These are phyloP conservation scores for Megathymus violae DNA, from an alignment of 1,140 invertebrate genomes.

Conservation along the genomic window DNA sequence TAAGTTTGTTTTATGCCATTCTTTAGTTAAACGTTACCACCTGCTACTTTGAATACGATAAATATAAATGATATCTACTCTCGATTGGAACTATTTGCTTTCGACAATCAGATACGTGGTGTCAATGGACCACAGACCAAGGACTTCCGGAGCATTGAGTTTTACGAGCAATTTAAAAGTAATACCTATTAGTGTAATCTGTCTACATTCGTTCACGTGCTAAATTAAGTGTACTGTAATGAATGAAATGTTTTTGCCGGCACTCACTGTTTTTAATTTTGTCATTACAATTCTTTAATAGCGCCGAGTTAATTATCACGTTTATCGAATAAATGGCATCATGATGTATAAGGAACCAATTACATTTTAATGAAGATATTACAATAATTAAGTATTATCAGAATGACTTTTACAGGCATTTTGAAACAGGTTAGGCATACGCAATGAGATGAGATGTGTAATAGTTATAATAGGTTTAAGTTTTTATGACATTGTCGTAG, in stretches of 20 bases:
- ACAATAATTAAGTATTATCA: not conserved
- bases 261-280: conserved; percentile 37
- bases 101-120: too few relatives aligned
- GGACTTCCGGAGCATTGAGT: too few relatives aligned
- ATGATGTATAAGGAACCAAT: not conserved
- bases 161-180: too few relatives aligned
- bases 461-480: not conserved
- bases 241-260: conserved; percentile 7
- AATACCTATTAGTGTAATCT: too few relatives aligned
- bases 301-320: not conserved
- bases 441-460: not conserved
- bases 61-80: too few relatives aligned
- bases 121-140: too few relatives aligned
- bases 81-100: too few relatives aligned
- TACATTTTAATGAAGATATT: not conserved
- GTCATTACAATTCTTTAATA: not conserved
- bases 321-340: not conserved
- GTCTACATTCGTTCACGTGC: too few relatives aligned
- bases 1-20: too few relatives aligned
- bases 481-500: not conserved
- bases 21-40: too few relatives aligned
- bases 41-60: too few relatives aligned
- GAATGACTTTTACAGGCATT: not conserved
- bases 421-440: not conserved
- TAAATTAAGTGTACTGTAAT: too few relatives aligned